These are phyloP conservation scores for Sander vitreus DNA, from an alignment of 2,113 vertebrate species.

Conservation along the genomic window DNA sequence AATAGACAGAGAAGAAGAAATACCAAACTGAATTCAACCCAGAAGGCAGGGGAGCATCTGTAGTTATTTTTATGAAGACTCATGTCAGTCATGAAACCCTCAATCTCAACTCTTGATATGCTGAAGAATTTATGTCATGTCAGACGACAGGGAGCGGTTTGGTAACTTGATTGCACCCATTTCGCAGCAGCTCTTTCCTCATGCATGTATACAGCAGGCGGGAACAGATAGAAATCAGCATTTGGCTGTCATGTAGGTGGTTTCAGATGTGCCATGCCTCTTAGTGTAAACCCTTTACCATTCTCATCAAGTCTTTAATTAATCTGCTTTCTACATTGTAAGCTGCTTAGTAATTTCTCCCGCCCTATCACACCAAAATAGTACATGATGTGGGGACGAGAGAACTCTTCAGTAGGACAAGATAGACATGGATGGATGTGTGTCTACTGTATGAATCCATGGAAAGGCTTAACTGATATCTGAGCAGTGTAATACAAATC, in stretches of 20 bases:
- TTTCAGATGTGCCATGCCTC: slow-evolving; percentile 63
- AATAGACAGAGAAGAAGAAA: slow-evolving; percentile 10
- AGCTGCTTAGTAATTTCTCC: slow-evolving; percentile 74
- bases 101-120: slow-evolving; percentile 25
- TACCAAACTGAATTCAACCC: slow-evolving; percentile 9
- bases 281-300: slow-evolving; percentile 75
- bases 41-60: slow-evolving; percentile 31
- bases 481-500: slow-evolving; percentile 58
- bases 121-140: slow-evolving; percentile 41
- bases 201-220: slow-evolving; percentile 37
- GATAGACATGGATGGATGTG: slow-evolving; percentile 37
- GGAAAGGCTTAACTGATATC: slow-evolving; percentile 57
- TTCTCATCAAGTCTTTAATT: slow-evolving; percentile 79
- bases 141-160: slow-evolving; percentile 37
- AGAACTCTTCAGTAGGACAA: slow-evolving; percentile 30
- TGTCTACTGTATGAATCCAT: slow-evolving; percentile 43
- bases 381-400: slow-evolving; percentile 43
- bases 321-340: slow-evolving; percentile 78
- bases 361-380: slow-evolving; percentile 72
- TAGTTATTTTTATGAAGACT: slow-evolving; percentile 61
- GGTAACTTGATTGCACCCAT: slow-evolving; percentile 23
- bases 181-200: slow-evolving; percentile 40
- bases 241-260: slow-evolving; percentile 52
- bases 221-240: slow-evolving; percentile 56
- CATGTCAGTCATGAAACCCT: slow-evolving; percentile 54